Evolutionary conservation across 2,797 vertebrate species (phyloP).

Genomic region (Cirrhinus mrigala): DNA sequence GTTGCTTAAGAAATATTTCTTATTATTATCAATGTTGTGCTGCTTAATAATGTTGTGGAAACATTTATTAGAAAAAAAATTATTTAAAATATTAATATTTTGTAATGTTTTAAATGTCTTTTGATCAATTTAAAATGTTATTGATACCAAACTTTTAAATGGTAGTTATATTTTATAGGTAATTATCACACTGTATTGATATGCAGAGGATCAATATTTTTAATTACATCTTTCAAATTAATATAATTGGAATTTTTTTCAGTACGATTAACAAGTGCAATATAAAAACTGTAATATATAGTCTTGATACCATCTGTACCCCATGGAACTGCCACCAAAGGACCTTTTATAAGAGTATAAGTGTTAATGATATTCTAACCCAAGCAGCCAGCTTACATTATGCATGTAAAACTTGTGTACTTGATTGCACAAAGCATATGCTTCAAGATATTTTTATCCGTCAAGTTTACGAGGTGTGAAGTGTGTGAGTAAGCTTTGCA

Average conservation of each 20-base stretch:
- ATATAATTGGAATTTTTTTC: too few relatives aligned
- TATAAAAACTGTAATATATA: background rate
- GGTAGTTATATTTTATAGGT: too few relatives aligned
- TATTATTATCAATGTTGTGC: background rate
- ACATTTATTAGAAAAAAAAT: too few relatives aligned
- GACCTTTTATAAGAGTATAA: background rate
- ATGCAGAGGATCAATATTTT: background rate
- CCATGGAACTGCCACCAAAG: background rate
- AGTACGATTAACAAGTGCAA: background rate
- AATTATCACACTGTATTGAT: background rate
- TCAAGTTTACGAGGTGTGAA: constrained; percentile 10
- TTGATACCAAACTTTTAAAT: background rate
- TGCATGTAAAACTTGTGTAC: background rate
- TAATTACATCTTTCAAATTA: background rate
- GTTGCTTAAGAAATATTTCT: background rate
- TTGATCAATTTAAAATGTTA: background rate
- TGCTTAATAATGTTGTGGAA: background rate
- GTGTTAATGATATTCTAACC: background rate
- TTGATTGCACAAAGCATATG: constrained; percentile 21
- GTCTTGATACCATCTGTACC: background rate
- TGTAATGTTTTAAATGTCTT: too few relatives aligned
- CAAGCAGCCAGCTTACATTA: background rate
- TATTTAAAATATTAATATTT: too few relatives aligned
- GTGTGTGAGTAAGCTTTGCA: constrained; percentile 6
- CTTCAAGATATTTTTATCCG: background rate